A percentile compares a stretch with the other conserved stretches of the same genome.
phyloP scores from a whole-genome alignment of 2,113 vertebrate species.

The Silurus meridionalis region DNA sequence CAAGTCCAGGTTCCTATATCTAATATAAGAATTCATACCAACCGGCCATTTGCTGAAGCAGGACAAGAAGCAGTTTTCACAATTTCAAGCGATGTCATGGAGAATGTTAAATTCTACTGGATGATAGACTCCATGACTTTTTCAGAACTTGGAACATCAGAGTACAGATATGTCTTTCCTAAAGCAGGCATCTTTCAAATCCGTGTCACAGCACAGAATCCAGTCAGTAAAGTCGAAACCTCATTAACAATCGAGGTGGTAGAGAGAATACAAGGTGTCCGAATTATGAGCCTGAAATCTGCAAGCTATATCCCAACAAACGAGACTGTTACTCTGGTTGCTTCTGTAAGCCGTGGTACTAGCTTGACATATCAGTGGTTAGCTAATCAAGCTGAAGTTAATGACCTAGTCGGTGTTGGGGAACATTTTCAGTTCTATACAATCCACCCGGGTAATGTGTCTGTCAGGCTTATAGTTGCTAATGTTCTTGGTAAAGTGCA shows the following conservation, averaged over 20 bases:
- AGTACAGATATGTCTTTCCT: conserved; percentile 63
- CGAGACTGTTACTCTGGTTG: conserved; percentile 60
- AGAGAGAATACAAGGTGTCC: conserved; percentile 67
- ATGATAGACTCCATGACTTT: conserved; percentile 56
- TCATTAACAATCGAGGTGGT: conserved; percentile 63
- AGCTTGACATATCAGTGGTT: conserved; percentile 72
- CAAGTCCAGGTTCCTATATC: conserved; percentile 64
- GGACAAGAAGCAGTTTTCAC: conserved; percentile 64
- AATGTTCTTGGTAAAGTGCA: conserved; percentile 65
- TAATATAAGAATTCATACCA: conserved; percentile 59
- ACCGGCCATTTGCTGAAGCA: conserved; percentile 53
- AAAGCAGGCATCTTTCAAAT: conserved; percentile 68
- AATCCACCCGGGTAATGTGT: conserved; percentile 60
- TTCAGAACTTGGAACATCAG: conserved; percentile 52
- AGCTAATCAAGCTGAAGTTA: conserved; percentile 44
- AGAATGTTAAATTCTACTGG: conserved; percentile 67
- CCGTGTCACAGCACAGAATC: conserved; percentile 62
- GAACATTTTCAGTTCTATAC: conserved; percentile 57
- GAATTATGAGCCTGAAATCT: conserved; percentile 59
- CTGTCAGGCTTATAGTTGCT: conserved; percentile 63
- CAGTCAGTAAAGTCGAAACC: conserved; percentile 61
- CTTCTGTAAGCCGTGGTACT: conserved; percentile 66
- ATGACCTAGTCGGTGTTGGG: conserved; percentile 40
- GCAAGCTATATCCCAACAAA: conserved; percentile 63
- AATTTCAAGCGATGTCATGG: conserved; percentile 58